These are phyloP conservation scores for Oreochromis spilurus DNA, from an alignment of 2,113 vertebrate genomes.

Conservation along the genomic window DNA sequence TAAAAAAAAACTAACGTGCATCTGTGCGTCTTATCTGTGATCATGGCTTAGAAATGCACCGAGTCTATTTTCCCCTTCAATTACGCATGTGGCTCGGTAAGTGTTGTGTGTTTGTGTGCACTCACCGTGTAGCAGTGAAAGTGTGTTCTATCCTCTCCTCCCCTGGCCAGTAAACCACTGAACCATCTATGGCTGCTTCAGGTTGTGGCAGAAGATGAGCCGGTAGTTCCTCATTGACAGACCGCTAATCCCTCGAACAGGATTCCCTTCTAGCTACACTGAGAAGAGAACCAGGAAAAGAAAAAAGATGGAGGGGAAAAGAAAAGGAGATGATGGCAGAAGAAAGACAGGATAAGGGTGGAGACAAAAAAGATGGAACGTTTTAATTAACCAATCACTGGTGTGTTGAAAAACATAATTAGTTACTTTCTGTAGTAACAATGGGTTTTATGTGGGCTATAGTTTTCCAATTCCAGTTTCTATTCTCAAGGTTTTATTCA, in stretches of 20 bases:
- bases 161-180: conserved; percentile 86
- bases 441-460: background rate
- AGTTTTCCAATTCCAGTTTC: background rate
- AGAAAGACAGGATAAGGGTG: background rate
- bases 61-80: background rate
- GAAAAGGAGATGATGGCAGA: background rate
- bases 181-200: conserved; percentile 99
- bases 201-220: conserved; percentile 99
- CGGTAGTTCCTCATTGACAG: conserved; percentile 99
- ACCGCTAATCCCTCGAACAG: conserved; percentile 92
- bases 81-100: background rate
- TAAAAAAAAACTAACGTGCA: accelerated
- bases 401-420: background rate
- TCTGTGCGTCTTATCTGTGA: background rate
- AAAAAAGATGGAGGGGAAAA: background rate
- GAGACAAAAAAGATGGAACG: background rate
- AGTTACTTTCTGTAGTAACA: background rate
- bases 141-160: conserved; percentile 87
- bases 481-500: background rate
- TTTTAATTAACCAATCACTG: background rate
- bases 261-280: conserved; percentile 81
- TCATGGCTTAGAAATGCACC: background rate
- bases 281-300: background rate
- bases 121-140: conserved; percentile 93
- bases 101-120: background rate